phyloP scores from a whole-genome alignment of 2,113 vertebrate genomes.

The Pheucticus melanocephalus region DNA sequence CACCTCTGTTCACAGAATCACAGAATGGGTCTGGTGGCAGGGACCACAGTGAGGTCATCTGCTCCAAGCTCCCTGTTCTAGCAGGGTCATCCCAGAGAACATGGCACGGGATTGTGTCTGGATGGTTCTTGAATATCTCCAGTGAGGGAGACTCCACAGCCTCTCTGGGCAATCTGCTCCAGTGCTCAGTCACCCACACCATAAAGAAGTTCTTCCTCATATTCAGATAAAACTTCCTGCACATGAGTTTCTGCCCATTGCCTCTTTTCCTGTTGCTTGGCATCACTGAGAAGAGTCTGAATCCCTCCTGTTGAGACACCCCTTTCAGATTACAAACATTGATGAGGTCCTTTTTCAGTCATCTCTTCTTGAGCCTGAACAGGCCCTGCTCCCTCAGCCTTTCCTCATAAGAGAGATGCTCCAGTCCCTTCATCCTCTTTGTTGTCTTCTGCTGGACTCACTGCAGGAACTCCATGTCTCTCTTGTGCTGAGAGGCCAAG shows the following conservation, averaged over 20 bases:
- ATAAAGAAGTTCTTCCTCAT: neutral
- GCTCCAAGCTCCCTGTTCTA: neutral
- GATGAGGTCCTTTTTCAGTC: too few species aligned
- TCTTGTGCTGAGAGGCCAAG: neutral
- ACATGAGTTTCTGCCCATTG: neutral
- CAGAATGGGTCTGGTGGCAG: neutral
- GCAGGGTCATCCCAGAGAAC: neutral
- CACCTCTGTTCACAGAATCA: neutral
- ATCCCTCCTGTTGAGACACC: neutral
- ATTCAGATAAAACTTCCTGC: neutral
- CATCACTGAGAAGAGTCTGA: neutral
- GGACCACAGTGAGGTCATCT: neutral
- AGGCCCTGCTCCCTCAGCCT: neutral
- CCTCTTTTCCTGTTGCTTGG: neutral
- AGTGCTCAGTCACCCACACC: accelerated
- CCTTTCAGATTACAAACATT: neutral
- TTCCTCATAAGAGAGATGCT: neutral
- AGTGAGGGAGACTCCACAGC: neutral
- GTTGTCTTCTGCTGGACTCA: neutral
- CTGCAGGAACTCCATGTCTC: neutral
- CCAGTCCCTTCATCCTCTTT: neutral
- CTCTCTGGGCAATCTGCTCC: neutral
- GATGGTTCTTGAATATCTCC: neutral
- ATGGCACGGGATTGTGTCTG: neutral
- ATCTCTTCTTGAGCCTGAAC: neutral